Percentiles rank a stretch among this genome's conserved stretches.
Conservation (phyloP, 2,113 vertebrate genomes). For the Microtus oregoni region DNA sequence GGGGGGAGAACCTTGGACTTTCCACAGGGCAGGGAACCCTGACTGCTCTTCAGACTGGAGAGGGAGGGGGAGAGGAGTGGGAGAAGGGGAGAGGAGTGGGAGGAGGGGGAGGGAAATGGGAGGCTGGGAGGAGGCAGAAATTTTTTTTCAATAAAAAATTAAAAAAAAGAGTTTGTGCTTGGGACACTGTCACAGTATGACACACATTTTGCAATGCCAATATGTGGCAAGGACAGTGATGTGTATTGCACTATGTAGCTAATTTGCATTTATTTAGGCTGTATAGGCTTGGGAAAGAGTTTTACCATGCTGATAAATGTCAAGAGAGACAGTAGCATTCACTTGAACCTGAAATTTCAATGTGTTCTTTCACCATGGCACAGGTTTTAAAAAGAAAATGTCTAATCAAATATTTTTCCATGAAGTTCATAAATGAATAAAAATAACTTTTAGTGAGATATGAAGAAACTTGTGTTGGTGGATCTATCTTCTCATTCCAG, state of each 20-base stretch:
- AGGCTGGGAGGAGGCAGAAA: too few species aligned
- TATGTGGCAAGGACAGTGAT: not conserved
- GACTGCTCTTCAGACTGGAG: too few species aligned
- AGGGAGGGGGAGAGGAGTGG: too few species aligned
- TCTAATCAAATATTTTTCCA: not conserved
- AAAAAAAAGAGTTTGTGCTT: not conserved
- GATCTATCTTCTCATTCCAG: not conserved
- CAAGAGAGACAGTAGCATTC: not conserved
- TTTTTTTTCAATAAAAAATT: too few species aligned
- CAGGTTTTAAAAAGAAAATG: not conserved
- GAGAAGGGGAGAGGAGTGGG: too few species aligned
- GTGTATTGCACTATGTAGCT: not conserved
- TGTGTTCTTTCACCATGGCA: not conserved
- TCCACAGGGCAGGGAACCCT: too few species aligned
- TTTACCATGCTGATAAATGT: not conserved
- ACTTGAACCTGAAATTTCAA: not conserved
- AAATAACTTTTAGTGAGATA: not conserved
- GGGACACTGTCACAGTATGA: not conserved
- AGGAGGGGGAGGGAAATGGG: too few species aligned
- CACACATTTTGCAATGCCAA: not conserved
- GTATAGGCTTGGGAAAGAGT: not conserved
- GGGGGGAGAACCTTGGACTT: too few species aligned
- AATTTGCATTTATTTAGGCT: not conserved
- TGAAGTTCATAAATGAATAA: not conserved
- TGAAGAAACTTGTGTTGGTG: not conserved